Conservation (phyloP, 2,888 invertebrate genomes). For the Pseudococcus longispinus region DNA sequence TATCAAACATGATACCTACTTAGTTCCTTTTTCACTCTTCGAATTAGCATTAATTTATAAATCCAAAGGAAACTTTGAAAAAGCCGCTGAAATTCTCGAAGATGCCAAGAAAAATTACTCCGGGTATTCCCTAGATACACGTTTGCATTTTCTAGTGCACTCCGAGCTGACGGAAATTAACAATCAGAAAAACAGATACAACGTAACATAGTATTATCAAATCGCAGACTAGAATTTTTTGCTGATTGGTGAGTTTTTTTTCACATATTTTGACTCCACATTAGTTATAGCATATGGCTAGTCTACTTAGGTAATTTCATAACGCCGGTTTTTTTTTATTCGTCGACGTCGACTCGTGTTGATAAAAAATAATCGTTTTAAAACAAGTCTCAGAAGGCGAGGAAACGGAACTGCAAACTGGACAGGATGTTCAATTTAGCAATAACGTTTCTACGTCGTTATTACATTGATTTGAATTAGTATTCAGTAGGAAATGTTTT, state of each 20-base stretch:
- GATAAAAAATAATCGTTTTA: neutral
- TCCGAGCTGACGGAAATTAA: constrained; percentile 66
- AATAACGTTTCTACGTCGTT: neutral
- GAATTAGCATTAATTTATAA: constrained; percentile 84
- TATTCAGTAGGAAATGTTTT: neutral
- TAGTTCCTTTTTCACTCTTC: constrained; percentile 84
- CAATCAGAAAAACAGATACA: constrained; percentile 45
- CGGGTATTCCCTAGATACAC: constrained; percentile 85
- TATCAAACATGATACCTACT: constrained; percentile 81
- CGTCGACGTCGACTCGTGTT: neutral
- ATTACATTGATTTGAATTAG: neutral
- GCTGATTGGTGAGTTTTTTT: constrained; percentile 21
- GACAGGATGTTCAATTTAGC: constrained; percentile 24
- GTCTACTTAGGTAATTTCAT: neutral
- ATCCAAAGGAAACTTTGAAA: constrained; percentile 72
- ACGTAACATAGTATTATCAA: constrained; percentile 29
- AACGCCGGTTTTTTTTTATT: neutral
- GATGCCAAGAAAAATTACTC: constrained; percentile 88
- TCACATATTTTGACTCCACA: neutral
- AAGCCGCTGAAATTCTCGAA: constrained; percentile 76
- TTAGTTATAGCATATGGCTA: neutral
- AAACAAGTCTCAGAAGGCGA: neutral
- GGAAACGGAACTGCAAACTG: constrained; percentile 11
- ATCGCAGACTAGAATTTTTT: neutral
- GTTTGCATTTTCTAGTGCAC: constrained; percentile 89